Conservation (phyloP, 2,888 invertebrate genomes). For the Dastarcus helophoroides region DNA sequence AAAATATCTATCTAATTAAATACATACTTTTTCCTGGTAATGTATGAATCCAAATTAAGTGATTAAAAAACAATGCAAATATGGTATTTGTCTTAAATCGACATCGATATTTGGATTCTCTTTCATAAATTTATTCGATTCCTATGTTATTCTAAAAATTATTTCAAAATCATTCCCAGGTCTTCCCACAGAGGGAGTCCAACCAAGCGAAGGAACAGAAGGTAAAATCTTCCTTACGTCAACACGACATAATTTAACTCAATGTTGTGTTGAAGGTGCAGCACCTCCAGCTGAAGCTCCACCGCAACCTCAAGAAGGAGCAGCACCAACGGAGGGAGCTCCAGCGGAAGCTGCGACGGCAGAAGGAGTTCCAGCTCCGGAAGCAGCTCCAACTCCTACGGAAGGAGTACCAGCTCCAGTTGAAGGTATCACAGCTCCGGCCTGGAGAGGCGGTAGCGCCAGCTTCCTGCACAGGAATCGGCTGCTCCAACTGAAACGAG, state of each 20-base stretch:
- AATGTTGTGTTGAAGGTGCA: slow-evolving; percentile 9
- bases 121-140: no score
- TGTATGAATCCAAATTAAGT: no score
- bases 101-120: no score
- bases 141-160: no score
- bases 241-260: not conserved
- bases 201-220: not conserved
- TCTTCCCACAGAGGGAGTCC: not conserved
- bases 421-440: slow-evolving; percentile 22
- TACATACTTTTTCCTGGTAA: no score
- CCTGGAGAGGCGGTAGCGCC: slow-evolving; percentile 8
- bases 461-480: slow-evolving; percentile 2
- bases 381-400: slow-evolving; percentile 27
- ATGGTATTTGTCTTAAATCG: no score
- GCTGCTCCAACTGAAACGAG: slow-evolving; percentile 2
- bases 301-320: slow-evolving; percentile 28
- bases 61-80: no score
- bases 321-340: slow-evolving; percentile 17
- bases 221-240: not conserved
- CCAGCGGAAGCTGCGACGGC: slow-evolving; percentile 22
- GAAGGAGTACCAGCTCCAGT: slow-evolving; percentile 28
- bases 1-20: no score
- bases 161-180: no score
- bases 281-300: slow-evolving; percentile 14
- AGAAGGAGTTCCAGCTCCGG: slow-evolving; percentile 22